A percentile compares a stretch with the other conserved stretches of the same genome.
phyloP scores from a whole-genome alignment of 2,113 vertebrate species.

The Archilochus colubris region DNA sequence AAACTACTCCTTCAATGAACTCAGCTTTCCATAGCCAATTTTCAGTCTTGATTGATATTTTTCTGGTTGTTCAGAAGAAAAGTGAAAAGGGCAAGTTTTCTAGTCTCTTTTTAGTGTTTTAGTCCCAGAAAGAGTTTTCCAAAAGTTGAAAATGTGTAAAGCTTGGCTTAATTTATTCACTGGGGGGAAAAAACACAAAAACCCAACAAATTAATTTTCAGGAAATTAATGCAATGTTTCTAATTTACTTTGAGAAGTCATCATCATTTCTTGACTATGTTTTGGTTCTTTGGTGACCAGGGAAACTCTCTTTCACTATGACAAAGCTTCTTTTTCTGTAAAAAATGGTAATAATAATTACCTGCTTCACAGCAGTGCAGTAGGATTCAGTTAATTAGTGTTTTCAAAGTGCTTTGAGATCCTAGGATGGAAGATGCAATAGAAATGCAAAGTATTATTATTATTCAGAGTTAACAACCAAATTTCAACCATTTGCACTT shows the following conservation, averaged over 20 bases:
- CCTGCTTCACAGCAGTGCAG: constrained; percentile 53
- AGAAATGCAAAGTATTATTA: constrained; percentile 79
- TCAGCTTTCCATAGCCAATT: constrained; percentile 7
- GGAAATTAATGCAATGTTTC: constrained; percentile 17
- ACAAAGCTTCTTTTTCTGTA: constrained; percentile 15
- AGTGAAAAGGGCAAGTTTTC: background rate
- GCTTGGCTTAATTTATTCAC: background rate
- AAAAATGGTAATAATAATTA: constrained; percentile 62
- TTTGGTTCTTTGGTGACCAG: constrained; percentile 36
- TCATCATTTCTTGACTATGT: constrained; percentile 19
- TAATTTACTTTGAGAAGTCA: constrained; percentile 39
- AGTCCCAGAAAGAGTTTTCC: background rate
- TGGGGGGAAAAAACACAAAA: background rate
- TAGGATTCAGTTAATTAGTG: constrained; percentile 63
- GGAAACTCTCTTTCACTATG: constrained; percentile 28
- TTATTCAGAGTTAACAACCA: constrained; percentile 80
- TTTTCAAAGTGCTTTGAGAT: constrained; percentile 72
- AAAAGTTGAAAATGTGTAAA: background rate
- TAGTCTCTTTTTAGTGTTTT: background rate
- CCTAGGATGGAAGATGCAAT: constrained; percentile 67
- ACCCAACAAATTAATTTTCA: constrained; percentile 22
- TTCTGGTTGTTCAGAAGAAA: constrained; percentile 21
- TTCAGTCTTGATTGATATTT: constrained; percentile 37
- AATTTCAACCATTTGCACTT: constrained; percentile 77
- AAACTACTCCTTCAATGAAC: constrained; percentile 15